Base-by-base conservation (phyloP, 2,888 invertebrate genomes). In the Itoplectis maculator region DNA sequence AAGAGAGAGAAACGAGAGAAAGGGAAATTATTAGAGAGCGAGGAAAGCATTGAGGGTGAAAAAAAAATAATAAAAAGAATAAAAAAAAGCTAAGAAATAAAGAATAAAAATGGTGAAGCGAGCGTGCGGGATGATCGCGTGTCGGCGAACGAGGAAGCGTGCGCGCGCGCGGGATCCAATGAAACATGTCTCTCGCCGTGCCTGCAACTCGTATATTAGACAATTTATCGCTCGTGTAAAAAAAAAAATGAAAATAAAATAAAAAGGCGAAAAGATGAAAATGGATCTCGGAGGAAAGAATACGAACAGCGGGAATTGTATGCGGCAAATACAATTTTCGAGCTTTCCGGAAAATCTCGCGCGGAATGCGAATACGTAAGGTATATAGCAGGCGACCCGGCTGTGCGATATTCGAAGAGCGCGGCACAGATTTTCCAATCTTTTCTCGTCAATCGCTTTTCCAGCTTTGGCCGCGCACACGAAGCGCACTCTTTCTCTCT, bases 341-440 rank as follows among this genome's bases (percentile, higher is more conserved):
- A 37, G 59, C 35, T 37, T 61, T 37, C 37, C 3, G 8, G 63
- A 63, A 23, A 42, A 63, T 63, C n/a, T n/a, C 40, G 42, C 42
- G 20, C 7, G 9, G 37, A 18, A 56, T 11, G n/a, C 5, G 2
- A 2, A 29, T 29, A 29, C 5, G 2, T 29, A 29, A n/a, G n/a
- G n/a, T n/a, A n/a, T n/a, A n/a, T n/a, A n/a, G n/a, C n/a, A n/a
- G n/a, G n/a, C n/a, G n/a, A n/a, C 29, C 29, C 29, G 3, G 29
- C 29, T 5, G 29, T 29, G 29, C 5, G 29, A 3, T 42, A 59
- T 61, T 47, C 18, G 15, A 56, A 61, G 51, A 20, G 23, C 66
- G n/a, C 42, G 68, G 49, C 29, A 29, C 70, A 72, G 66, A 72
- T 49, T 81, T 81, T 68, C 72, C 29, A 81, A 73, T 73, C 73